Conservation (phyloP, 2,797 vertebrate species). For the Peromyscus melanophrys region DNA sequence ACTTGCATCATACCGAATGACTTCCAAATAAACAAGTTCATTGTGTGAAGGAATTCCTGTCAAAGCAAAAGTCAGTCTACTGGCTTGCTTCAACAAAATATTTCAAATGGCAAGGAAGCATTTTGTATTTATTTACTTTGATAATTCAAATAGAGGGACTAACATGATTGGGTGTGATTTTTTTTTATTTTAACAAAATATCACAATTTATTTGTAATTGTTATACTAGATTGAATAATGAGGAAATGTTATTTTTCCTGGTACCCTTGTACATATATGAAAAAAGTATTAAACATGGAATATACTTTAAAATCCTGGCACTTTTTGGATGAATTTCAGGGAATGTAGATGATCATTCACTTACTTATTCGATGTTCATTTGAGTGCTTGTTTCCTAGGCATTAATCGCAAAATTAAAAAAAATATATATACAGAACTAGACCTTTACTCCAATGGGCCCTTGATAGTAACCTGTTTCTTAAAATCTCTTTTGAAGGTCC, state of each 20-base stretch:
- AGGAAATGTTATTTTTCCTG: slow-evolving; percentile 51
- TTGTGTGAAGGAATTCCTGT: slow-evolving; percentile 15
- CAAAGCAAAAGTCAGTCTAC: slow-evolving; percentile 55
- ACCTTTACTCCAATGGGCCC: neutral
- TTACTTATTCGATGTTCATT: slow-evolving; percentile 23
- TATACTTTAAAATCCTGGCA: slow-evolving; percentile 24
- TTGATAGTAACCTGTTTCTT: slow-evolving; percentile 9
- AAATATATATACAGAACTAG: neutral
- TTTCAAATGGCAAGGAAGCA: slow-evolving; percentile 12
- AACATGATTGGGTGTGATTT: neutral
- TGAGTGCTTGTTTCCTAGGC: neutral
- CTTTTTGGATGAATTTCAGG: slow-evolving; percentile 47
- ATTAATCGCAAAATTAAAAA: neutral
- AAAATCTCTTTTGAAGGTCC: neutral
- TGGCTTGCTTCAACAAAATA: slow-evolving; percentile 48
- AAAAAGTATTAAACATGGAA: slow-evolving; percentile 22
- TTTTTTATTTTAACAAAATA: slow-evolving; percentile 62
- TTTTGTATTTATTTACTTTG: slow-evolving; percentile 61
- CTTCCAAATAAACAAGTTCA: slow-evolving; percentile 19
- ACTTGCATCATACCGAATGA: slow-evolving; percentile 44
- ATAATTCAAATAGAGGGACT: slow-evolving; percentile 4
- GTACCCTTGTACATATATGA: slow-evolving; percentile 43
- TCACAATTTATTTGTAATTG: slow-evolving; percentile 33
- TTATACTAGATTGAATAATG: slow-evolving; percentile 39
- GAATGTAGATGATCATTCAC: neutral